phyloP scores from a whole-genome alignment of 2,797 vertebrate species.

The Ptychadena robeensis region DNA sequence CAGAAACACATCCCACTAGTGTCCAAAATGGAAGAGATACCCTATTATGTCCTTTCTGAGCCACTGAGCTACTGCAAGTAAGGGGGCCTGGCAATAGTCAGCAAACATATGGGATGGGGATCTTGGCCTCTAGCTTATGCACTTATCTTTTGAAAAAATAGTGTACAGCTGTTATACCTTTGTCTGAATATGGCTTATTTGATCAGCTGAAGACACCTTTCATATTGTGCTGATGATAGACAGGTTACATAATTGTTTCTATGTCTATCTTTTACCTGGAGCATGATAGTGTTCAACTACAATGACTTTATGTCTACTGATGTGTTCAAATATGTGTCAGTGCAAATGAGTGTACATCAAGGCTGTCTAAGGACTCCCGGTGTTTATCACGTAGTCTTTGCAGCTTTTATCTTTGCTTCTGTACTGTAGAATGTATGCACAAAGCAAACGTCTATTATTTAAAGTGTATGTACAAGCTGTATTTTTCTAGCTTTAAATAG shows the following conservation, averaged over 20 bases:
- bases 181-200: conserved; percentile 27
- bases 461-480: too few relatives aligned
- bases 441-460: too few relatives aligned
- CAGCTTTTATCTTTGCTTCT: not conserved
- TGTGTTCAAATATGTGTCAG: not conserved
- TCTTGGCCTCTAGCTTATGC: conserved; percentile 4
- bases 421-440: not conserved
- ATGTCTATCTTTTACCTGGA: conserved; percentile 21
- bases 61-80: too few relatives aligned
- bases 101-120: too few relatives aligned
- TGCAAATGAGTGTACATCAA: not conserved
- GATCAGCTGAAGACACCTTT: conserved; percentile 34
- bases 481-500: too few relatives aligned
- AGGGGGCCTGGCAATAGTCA: too few relatives aligned
- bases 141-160: conserved; percentile 23
- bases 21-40: too few relatives aligned
- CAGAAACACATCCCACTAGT: too few relatives aligned
- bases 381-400: not conserved
- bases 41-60: too few relatives aligned
- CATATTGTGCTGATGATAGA: conserved; percentile 36
- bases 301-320: not conserved
- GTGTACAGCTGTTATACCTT: conserved; percentile 37
- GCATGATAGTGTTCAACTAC: conserved; percentile 1
- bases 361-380: not conserved
- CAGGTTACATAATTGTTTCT: conserved; percentile 32